phyloP scores from a whole-genome alignment of 2,797 vertebrate genomes.

The Fratercula arctica region DNA sequence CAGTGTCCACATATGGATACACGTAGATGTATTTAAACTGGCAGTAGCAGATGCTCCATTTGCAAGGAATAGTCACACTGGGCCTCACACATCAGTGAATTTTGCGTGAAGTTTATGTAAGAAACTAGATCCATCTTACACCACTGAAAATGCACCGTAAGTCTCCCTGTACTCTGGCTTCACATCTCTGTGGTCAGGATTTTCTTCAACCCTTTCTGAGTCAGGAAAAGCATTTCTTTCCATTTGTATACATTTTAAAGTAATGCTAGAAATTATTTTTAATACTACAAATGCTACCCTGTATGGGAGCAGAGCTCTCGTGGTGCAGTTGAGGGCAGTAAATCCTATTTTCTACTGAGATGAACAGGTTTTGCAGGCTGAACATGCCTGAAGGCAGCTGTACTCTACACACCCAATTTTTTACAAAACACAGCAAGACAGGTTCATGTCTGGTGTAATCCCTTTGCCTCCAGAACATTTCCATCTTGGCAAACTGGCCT shows the following conservation, averaged over 20 bases:
- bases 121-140: neutral
- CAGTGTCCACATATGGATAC: neutral
- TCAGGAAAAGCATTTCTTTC: neutral
- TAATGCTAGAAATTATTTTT: neutral
- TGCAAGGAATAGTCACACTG: neutral
- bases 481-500: conserved; percentile 5
- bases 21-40: neutral
- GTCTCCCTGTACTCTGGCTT: neutral
- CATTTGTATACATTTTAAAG: neutral
- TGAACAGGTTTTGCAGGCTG: conserved; percentile 67
- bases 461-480: conserved; percentile 50
- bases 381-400: conserved; percentile 38
- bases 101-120: neutral
- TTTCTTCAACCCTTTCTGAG: neutral
- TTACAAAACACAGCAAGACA: conserved; percentile 54
- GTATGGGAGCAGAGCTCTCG: neutral
- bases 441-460: conserved; percentile 65
- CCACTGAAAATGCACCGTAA: neutral
- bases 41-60: neutral
- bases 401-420: conserved; percentile 55
- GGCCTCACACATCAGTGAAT: neutral
- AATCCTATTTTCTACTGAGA: conserved; percentile 48
- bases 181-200: neutral
- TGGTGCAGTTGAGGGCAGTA: conserved; percentile 47
- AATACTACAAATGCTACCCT: neutral